These are phyloP conservation scores for Sitophilus oryzae DNA, from an alignment of 1,140 invertebrate species.

Conservation along the genomic window DNA sequence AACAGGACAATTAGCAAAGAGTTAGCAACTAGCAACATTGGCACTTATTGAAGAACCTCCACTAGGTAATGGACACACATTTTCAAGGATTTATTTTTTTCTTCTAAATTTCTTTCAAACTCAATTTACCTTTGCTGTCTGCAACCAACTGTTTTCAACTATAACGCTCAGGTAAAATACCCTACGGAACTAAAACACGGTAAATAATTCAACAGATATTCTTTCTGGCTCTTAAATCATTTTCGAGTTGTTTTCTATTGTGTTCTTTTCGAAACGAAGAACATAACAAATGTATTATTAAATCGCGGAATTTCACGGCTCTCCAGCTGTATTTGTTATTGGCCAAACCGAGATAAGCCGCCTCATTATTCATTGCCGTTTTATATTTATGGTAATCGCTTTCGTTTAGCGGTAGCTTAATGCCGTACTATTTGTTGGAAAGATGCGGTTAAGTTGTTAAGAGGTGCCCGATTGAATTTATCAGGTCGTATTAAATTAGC, in stretches of 20 bases:
- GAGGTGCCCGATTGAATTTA: too few relatives aligned
- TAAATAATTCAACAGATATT: slow-evolving; percentile 23
- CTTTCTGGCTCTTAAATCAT: slow-evolving; percentile 20
- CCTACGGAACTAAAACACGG: slow-evolving; percentile 14
- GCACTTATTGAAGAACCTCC: too few relatives aligned
- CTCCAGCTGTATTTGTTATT: slow-evolving; percentile 10
- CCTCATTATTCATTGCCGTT: neutral
- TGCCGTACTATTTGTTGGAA: too few relatives aligned
- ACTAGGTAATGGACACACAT: too few relatives aligned
- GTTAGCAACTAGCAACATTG: too few relatives aligned
- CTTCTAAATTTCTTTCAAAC: too few relatives aligned
- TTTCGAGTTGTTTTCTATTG: slow-evolving; percentile 24
- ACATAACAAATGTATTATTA: slow-evolving; percentile 25
- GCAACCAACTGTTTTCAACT: slow-evolving; percentile 2
- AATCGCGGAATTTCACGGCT: slow-evolving; percentile 19
- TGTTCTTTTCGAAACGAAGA: slow-evolving; percentile 10
- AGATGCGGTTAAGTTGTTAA: too few relatives aligned
- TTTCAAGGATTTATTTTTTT: slow-evolving; percentile 7
- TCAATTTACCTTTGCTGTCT: too few relatives aligned
- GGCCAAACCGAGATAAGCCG: neutral
- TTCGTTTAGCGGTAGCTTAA: neutral
- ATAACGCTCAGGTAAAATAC: slow-evolving; percentile 23
- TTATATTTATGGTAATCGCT: neutral
- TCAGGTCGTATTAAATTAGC: too few relatives aligned
- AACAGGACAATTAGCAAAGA: too few relatives aligned